A percentile compares a stretch with the other conserved stretches of the same genome.
phyloP scores from a whole-genome alignment of 2,888 invertebrate species.

The Aleiodes testaceus region DNA sequence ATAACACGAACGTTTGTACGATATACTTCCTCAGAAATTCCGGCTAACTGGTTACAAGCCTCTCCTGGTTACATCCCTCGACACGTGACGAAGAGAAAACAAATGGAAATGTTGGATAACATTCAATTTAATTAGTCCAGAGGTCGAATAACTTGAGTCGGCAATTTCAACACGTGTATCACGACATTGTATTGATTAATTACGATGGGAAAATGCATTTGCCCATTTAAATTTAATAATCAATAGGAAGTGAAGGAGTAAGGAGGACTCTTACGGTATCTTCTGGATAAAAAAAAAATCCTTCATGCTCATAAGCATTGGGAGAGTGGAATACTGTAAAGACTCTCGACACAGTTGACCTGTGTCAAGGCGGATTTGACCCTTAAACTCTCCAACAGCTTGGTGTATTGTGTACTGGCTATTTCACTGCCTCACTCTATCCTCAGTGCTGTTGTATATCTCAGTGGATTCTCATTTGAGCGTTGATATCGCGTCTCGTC shows the following conservation, averaged over 20 bases:
- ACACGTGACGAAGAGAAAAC: conserved; percentile 26
- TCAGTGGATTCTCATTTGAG: conserved; percentile 26
- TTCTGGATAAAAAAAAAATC: conserved; percentile 11
- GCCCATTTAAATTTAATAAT: not conserved
- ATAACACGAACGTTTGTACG: conserved; percentile 42
- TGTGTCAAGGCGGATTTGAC: conserved; percentile 48
- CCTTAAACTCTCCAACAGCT: conserved; percentile 39
- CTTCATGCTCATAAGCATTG: conserved; percentile 17
- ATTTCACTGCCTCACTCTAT: conserved; percentile 11
- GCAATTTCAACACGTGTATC: no score
- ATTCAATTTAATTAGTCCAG: not conserved
- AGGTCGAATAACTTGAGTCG: not conserved
- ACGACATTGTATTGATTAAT: no score
- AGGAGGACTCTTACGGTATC: conserved; percentile 39
- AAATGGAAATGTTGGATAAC: conserved; percentile 4
- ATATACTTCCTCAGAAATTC: conserved; percentile 32
- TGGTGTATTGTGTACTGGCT: conserved; percentile 15
- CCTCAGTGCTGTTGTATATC: conserved; percentile 19
- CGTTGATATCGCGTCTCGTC: conserved; percentile 32
- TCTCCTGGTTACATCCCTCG: not conserved
- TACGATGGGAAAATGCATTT: no score
- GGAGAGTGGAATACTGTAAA: conserved; percentile 15
- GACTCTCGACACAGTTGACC: conserved; percentile 49
- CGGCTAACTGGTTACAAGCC: conserved; percentile 33
- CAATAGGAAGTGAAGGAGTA: conserved; percentile 30